Percentiles rank a stretch among this genome's conserved stretches.
These are phyloP conservation scores for Troilus luridus DNA, from an alignment of 2,888 invertebrate genomes.

Conservation along the genomic window DNA sequence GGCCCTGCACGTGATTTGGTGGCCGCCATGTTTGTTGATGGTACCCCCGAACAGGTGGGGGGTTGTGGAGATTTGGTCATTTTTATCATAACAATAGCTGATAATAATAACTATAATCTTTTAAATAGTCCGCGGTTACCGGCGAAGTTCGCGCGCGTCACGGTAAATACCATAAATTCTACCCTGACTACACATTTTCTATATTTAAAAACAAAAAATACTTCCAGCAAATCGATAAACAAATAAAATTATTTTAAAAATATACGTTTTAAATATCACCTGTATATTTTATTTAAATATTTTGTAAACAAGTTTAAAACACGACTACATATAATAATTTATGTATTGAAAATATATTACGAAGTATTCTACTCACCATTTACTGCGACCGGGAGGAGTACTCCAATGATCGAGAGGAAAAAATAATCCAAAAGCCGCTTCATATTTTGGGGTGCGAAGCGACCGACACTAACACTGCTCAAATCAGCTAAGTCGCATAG, in stretches of 20 bases:
- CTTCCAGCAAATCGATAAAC: neutral
- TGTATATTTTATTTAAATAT: too few species aligned
- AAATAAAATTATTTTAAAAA: neutral
- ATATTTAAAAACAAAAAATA: neutral
- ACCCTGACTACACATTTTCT: neutral
- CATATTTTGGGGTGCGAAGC: slow-evolving; percentile 62
- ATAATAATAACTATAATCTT: neutral
- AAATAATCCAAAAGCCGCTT: slow-evolving; percentile 66
- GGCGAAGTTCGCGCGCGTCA: neutral
- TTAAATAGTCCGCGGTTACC: neutral
- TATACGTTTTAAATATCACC: too few species aligned
- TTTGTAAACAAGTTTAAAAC: too few species aligned
- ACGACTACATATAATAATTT: too few species aligned
- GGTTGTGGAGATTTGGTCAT: neutral
- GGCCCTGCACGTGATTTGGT: slow-evolving; percentile 53
- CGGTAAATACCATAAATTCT: neutral
- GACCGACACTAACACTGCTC: slow-evolving; percentile 60
- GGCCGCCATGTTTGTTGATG: slow-evolving; percentile 58
- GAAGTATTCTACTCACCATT: slow-evolving; percentile 61
- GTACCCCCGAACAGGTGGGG: slow-evolving; percentile 54
- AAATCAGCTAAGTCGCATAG: slow-evolving; percentile 64
- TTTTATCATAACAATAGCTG: neutral
- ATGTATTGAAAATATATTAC: too few species aligned
- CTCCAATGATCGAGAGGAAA: slow-evolving; percentile 61
- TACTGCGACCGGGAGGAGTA: slow-evolving; percentile 63